phyloP scores from a whole-genome alignment of 1,140 invertebrate genomes.

The Dryas iulia region DNA sequence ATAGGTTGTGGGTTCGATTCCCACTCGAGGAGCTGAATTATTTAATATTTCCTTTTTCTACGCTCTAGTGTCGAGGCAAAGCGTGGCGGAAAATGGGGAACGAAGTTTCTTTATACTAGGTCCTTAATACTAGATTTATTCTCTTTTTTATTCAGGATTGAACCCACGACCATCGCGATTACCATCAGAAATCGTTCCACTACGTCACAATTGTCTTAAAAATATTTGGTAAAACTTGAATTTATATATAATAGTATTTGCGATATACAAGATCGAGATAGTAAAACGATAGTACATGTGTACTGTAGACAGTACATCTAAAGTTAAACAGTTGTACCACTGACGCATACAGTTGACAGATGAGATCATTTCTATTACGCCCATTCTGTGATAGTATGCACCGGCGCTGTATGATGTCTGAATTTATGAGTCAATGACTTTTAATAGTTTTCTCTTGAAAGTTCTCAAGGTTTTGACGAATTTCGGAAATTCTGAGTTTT shows the following conservation, averaged over 20 bases:
- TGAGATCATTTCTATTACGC: slow-evolving; percentile 42
- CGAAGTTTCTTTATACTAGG: not conserved
- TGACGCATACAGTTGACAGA: slow-evolving; percentile 30
- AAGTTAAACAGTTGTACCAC: not conserved
- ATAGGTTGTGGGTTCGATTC: not conserved
- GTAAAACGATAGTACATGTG: not conserved
- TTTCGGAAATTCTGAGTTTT: too few species aligned
- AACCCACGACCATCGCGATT: too few species aligned
- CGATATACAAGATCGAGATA: too few species aligned
- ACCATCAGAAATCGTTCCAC: too few species aligned
- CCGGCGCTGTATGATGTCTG: not conserved
- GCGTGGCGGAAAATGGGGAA: too few species aligned
- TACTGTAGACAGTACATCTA: not conserved
- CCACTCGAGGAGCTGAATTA: not conserved
- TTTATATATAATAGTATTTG: too few species aligned
- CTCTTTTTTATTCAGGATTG: too few species aligned
- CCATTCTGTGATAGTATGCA: slow-evolving; percentile 25
- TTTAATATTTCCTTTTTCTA: too few species aligned
- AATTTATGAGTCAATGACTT: not conserved
- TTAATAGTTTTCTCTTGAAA: not conserved
- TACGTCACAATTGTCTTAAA: too few species aligned
- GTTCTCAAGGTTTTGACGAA: not conserved
- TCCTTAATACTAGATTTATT: too few species aligned
- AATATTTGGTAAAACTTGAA: too few species aligned
- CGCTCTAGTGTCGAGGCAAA: not conserved